Evolutionary conservation across 2,888 invertebrate species (phyloP).

Genomic region (Drosophila robusta): DNA sequence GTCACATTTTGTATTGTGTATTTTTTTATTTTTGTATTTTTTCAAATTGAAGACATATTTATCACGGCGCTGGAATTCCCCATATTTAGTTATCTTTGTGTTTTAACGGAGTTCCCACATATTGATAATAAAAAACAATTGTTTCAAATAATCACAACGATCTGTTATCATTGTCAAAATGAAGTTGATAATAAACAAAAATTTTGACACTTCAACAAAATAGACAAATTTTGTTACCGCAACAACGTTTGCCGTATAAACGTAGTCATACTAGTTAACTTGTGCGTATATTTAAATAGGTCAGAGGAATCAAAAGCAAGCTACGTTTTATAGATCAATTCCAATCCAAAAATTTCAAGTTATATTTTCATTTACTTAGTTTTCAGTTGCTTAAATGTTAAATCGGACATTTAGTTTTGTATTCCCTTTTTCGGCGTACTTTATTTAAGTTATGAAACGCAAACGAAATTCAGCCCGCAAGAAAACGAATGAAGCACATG

Average conservation of each 20-base stretch:
- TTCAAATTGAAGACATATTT: too few relatives aligned
- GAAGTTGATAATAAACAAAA: too few relatives aligned
- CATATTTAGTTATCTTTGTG: not conserved
- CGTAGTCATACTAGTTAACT: not conserved
- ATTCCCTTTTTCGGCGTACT: slow-evolving; percentile 10
- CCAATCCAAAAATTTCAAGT: not conserved
- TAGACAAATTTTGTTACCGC: not conserved
- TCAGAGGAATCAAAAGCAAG: not conserved
- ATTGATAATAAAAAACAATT: not conserved
- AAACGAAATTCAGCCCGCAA: slow-evolving; percentile 23
- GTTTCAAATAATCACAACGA: not conserved
- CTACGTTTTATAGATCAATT: not conserved
- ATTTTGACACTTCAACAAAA: too few relatives aligned
- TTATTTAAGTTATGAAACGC: slow-evolving; percentile 22
- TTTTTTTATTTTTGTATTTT: too few relatives aligned
- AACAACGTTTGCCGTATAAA: not conserved
- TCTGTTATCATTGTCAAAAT: too few relatives aligned
- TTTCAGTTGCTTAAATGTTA: slow-evolving; percentile 1
- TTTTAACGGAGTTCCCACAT: not conserved
- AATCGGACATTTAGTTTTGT: slow-evolving; percentile 4
- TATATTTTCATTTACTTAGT: slow-evolving; percentile 1
- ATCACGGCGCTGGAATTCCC: not conserved
- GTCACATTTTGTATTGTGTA: too few relatives aligned
- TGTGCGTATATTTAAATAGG: too few relatives aligned
- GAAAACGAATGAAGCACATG: slow-evolving; percentile 2